Evolutionary conservation across 37 sponge, comb jelly and placozoan genomes (phyloP).

Genomic region (Corticium candelabrum): DNA sequence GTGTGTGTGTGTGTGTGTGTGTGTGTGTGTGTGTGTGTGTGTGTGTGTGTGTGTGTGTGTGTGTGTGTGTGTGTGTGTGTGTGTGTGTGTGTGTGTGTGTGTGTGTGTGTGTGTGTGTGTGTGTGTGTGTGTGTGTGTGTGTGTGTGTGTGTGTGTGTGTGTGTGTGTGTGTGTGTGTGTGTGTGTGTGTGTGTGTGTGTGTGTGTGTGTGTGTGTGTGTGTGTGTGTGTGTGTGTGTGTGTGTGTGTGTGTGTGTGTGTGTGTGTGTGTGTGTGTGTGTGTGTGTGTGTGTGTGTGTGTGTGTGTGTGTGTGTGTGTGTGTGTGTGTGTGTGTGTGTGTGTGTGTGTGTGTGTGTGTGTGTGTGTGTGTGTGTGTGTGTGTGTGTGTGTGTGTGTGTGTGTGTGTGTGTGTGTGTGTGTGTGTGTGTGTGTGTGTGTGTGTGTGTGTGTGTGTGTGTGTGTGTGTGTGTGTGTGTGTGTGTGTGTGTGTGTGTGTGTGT

Average conservation of each 20-base stretch:
- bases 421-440: conserved; percentile 19
- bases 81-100: too few species aligned
- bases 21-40: too few species aligned
- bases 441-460: conserved; percentile 19
- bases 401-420: conserved; percentile 14
- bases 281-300: conserved; percentile 15
- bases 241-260: background rate
- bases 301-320: conserved; percentile 15
- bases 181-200: too few species aligned
- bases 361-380: conserved; percentile 10
- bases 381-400: conserved; percentile 14
- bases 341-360: conserved; percentile 21
- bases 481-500: conserved; percentile 21
- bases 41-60: too few species aligned
- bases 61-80: too few species aligned
- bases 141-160: too few species aligned
- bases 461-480: conserved; percentile 21
- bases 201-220: too few species aligned
- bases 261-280: conserved; percentile 19
- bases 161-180: too few species aligned
- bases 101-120: too few species aligned
- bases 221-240: conserved; percentile 24
- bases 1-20: too few species aligned
- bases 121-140: too few species aligned
- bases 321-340: conserved; percentile 55